Conservation (phyloP, 2,888 invertebrate genomes). For the Tipula vernalis region DNA sequence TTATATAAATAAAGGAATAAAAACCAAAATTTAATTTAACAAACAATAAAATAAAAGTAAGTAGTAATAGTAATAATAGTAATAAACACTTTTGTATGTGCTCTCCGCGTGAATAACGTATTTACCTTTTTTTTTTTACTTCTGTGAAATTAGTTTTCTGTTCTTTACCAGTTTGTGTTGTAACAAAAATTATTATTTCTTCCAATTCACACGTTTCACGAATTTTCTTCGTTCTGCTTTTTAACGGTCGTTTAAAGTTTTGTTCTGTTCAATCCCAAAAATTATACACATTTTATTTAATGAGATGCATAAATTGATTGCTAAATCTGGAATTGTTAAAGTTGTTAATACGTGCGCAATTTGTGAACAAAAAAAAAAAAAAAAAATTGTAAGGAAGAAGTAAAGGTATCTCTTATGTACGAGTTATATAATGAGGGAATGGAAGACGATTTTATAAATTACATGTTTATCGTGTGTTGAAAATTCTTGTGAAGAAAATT, state of each 20-base stretch:
- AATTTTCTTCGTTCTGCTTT: neutral
- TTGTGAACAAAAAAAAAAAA: neutral
- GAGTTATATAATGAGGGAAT: neutral
- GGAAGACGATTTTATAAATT: neutral
- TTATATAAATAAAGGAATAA: neutral
- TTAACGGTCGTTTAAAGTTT: neutral
- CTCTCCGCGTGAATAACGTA: neutral
- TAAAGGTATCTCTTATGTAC: neutral
- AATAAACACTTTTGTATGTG: neutral
- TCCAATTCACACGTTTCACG: neutral
- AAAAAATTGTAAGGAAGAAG: neutral
- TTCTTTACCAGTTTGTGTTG: neutral
- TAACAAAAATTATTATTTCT: neutral
- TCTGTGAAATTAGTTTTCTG: neutral
- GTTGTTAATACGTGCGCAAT: neutral
- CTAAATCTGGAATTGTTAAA: neutral
- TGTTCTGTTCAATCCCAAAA: neutral
- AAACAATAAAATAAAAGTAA: neutral
- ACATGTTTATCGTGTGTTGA: neutral
- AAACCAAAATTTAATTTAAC: neutral
- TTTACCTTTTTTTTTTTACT: neutral
- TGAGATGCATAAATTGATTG: constrained; percentile 4
- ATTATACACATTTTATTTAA: neutral
- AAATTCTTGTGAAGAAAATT: neutral
- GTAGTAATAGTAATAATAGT: neutral